Evolutionary conservation across 1,140 invertebrate genomes (phyloP).

Genomic region (Polypedilum vanderplanki): DNA sequence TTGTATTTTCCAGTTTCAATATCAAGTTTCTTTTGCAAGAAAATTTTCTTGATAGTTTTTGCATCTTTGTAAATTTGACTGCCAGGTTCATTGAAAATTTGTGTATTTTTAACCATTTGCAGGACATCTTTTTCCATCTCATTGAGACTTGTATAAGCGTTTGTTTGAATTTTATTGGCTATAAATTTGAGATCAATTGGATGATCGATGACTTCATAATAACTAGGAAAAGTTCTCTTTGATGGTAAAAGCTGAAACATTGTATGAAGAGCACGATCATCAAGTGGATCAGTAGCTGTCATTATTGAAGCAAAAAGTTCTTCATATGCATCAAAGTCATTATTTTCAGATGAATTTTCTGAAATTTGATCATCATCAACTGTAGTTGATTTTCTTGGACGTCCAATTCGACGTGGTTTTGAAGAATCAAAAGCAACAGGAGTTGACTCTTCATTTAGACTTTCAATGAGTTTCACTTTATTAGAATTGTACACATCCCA

Average conservation of each 20-base stretch:
- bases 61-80: constrained; percentile 96
- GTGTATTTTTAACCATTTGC: constrained; percentile 92
- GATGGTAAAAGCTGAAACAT: constrained; percentile 87
- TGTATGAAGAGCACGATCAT: constrained; percentile 71
- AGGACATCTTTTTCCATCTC: constrained; percentile 88
- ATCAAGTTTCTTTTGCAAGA: constrained; percentile 48
- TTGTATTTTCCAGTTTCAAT: constrained; percentile 44
- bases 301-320: constrained; percentile 78
- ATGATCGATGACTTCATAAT: constrained; percentile 91
- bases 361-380: constrained; percentile 45
- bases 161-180: constrained; percentile 81
- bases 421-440: constrained; percentile 31
- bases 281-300: constrained; percentile 64
- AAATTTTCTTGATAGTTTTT: constrained; percentile 69
- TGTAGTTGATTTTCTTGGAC: constrained; percentile 38
- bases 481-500: constrained; percentile 72
- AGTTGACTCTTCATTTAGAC: constrained; percentile 41
- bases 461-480: constrained; percentile 48
- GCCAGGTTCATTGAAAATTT: constrained; percentile 91
- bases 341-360: constrained; percentile 63
- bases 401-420: constrained; percentile 32
- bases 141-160: constrained; percentile 63
- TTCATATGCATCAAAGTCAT: constrained; percentile 65
- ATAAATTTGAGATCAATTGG: constrained; percentile 95
- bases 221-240: constrained; percentile 89